Evolutionary conservation across 2,113 vertebrate genomes (phyloP).

Genomic region (Hydropotes inermis): DNA sequence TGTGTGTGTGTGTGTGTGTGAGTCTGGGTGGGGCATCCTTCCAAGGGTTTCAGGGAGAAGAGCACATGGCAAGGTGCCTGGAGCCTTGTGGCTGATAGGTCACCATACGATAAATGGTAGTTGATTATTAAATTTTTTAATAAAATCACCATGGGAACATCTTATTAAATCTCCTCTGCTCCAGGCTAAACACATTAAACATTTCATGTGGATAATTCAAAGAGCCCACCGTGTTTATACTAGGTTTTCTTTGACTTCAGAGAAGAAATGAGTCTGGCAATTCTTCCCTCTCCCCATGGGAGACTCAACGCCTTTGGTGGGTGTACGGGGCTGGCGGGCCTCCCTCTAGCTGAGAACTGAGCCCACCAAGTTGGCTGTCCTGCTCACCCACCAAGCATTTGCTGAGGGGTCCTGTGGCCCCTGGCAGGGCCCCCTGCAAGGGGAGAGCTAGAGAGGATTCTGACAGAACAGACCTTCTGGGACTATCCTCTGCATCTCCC

Average conservation of each 20-base stretch:
- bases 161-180: conserved; percentile 58
- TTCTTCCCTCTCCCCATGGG: neutral
- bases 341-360: neutral
- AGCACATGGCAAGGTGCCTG: neutral
- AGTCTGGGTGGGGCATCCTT: neutral
- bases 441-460: neutral
- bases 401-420: neutral
- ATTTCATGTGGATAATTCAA: conserved; percentile 73
- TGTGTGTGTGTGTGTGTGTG: no score
- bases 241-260: conserved; percentile 54
- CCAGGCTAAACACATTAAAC: conserved; percentile 39
- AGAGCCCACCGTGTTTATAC: conserved; percentile 61
- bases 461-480: neutral
- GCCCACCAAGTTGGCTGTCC: neutral
- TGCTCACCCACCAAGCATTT: neutral
- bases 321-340: accelerated
- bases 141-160: conserved; percentile 56
- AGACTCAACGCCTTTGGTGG: neutral
- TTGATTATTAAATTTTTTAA: conserved; percentile 48
- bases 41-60: neutral
- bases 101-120: neutral
- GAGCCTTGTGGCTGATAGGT: conserved; percentile 8
- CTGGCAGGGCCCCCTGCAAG: neutral
- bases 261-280: conserved; percentile 50
- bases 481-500: neutral